These are phyloP conservation scores for Lepidocyrtinus sp. DNA, from an alignment of 2,888 invertebrate species.

Conservation along the genomic window DNA sequence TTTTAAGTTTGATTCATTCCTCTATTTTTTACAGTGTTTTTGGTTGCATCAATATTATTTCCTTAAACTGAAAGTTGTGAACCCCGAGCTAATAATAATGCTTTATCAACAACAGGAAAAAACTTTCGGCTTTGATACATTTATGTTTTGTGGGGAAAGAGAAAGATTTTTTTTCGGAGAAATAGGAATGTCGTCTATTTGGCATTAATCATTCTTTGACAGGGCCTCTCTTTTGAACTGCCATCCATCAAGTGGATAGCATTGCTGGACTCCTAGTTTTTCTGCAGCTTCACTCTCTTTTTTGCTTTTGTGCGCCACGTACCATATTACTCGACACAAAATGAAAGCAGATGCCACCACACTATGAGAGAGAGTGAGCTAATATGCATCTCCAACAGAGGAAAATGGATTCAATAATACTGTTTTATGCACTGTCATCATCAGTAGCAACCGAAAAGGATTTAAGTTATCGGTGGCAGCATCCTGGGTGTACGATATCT, in stretches of 20 bases:
- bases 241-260: constrained; percentile 70
- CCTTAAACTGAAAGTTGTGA: background rate
- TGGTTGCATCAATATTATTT: constrained; percentile 13
- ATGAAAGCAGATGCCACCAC: constrained; percentile 62
- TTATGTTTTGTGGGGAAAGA: constrained; percentile 52
- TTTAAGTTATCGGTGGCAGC: constrained; percentile 40
- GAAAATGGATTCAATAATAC: constrained; percentile 61
- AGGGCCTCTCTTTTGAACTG: constrained; percentile 69
- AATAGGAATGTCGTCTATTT: constrained; percentile 68
- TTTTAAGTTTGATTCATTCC: constrained; percentile 19
- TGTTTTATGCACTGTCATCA: constrained; percentile 63
- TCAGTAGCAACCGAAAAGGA: constrained; percentile 29
- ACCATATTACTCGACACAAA: constrained; percentile 20
- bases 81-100: constrained; percentile 12
- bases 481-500: constrained; percentile 48
- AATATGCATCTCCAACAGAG: constrained; percentile 59
- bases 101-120: constrained; percentile 14
- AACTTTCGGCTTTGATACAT: constrained; percentile 34
- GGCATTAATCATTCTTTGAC: constrained; percentile 71
- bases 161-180: constrained; percentile 44
- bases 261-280: constrained; percentile 62
- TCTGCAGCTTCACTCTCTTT: constrained; percentile 40
- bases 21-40: background rate
- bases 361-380: constrained; percentile 43
- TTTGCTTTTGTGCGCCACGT: constrained; percentile 2